A percentile compares a stretch with the other conserved stretches of the same genome.
Conservation (phyloP, 2,888 invertebrate genomes). For the Aspidapion aeneum region DNA sequence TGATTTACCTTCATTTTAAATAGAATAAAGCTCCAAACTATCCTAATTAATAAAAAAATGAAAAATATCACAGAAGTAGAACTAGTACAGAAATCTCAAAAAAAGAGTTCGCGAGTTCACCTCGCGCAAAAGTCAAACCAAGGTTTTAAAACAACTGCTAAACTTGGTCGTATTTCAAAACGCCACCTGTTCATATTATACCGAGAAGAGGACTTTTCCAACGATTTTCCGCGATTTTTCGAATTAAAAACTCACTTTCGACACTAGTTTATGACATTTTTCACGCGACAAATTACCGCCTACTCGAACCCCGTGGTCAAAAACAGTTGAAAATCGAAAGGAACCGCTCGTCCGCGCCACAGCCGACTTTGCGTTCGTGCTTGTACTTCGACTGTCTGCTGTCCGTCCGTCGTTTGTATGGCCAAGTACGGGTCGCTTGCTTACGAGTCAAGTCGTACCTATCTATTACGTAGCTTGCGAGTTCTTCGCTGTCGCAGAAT, state of each 20-base stretch:
- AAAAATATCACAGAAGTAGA: neutral
- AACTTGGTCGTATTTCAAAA: neutral
- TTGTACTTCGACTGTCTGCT: slow-evolving; percentile 21
- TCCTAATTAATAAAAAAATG: neutral
- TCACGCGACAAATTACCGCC: neutral
- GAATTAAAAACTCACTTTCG: neutral
- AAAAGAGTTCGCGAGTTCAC: neutral
- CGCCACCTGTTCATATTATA: neutral
- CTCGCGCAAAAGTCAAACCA: neutral
- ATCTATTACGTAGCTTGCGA: neutral
- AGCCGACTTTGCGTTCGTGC: slow-evolving; percentile 20
- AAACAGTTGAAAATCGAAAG: slow-evolving; percentile 18
- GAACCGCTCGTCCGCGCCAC: slow-evolving; percentile 21
- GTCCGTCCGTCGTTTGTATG: slow-evolving; percentile 13
- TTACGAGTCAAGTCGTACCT: too few relatives aligned
- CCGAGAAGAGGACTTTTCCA: neutral
- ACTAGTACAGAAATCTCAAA: neutral
- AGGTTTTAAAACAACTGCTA: neutral
- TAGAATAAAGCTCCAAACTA: neutral
- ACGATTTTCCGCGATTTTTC: neutral
- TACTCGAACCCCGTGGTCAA: neutral
- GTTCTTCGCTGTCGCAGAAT: neutral
- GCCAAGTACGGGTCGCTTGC: neutral
- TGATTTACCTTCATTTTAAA: neutral
- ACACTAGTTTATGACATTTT: neutral